These are phyloP conservation scores for Dryocosmus kuriphilus DNA, from an alignment of 2,888 invertebrate species.

Conservation along the genomic window DNA sequence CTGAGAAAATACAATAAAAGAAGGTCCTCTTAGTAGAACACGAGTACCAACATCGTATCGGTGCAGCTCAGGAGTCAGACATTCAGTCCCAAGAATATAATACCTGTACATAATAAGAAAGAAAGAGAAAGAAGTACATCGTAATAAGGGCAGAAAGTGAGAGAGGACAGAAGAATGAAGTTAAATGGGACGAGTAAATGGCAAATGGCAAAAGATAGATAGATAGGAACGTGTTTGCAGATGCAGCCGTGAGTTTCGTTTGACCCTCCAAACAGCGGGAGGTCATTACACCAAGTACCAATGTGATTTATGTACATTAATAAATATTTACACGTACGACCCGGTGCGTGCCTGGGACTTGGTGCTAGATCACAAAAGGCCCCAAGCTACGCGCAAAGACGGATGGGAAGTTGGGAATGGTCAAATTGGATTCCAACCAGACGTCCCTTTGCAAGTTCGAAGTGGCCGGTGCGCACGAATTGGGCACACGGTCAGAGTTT, in stretches of 20 bases:
- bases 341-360: slow-evolving; percentile 48
- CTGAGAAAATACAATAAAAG: slow-evolving; percentile 12
- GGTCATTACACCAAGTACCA: slow-evolving; percentile 62
- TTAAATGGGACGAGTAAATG: slow-evolving; percentile 38
- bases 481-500: too few species aligned
- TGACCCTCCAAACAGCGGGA: slow-evolving; percentile 54
- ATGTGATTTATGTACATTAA: slow-evolving; percentile 70
- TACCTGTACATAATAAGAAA: slow-evolving; percentile 17
- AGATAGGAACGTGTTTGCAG: slow-evolving; percentile 58
- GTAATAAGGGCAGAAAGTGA: slow-evolving; percentile 25
- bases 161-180: slow-evolving; percentile 38
- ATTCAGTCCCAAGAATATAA: slow-evolving; percentile 23
- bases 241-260: slow-evolving; percentile 50
- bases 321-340: slow-evolving; percentile 66
- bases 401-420: slow-evolving; percentile 63
- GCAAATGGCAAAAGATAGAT: slow-evolving; percentile 54
- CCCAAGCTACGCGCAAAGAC: slow-evolving; percentile 51
- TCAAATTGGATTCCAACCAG: slow-evolving; percentile 72
- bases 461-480: too few species aligned
- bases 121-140: slow-evolving; percentile 26
- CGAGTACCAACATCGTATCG: slow-evolving; percentile 10
- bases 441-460: slow-evolving; percentile 57
- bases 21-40: slow-evolving; percentile 6
- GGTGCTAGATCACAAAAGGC: slow-evolving; percentile 55
- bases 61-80: slow-evolving; percentile 9